Conservation (phyloP, 2,888 invertebrate species). For the Pyrrhia umbra region DNA sequence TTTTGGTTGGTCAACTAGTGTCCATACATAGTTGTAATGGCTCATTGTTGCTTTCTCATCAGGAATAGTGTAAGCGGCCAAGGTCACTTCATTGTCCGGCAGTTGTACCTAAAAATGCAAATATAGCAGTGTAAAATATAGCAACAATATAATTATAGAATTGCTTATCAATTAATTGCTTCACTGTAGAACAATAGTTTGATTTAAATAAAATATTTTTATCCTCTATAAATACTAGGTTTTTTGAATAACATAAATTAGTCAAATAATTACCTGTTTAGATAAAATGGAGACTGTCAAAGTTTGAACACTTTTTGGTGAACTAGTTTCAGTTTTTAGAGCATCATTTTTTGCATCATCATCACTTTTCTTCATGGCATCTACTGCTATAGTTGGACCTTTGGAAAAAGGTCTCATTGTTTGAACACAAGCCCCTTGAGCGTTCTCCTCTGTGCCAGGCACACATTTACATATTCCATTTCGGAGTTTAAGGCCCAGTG, state of each 20-base stretch:
- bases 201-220: background rate
- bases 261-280: constrained; percentile 90
- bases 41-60: constrained; percentile 92
- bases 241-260: background rate
- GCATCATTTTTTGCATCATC: constrained; percentile 74
- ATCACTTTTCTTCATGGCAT: constrained; percentile 78
- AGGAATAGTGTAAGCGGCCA: constrained; percentile 95
- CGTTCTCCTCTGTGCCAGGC: constrained; percentile 89
- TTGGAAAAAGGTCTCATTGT: constrained; percentile 81
- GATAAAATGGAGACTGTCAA: constrained; percentile 94
- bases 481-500: constrained; percentile 87
- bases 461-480: constrained; percentile 94
- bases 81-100: constrained; percentile 95
- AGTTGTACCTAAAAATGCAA: constrained; percentile 84
- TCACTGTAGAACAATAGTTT: background rate
- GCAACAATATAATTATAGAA: background rate
- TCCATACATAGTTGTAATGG: constrained; percentile 97
- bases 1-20: constrained; percentile 95
- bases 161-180: background rate
- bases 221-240: background rate
- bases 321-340: constrained; percentile 78
- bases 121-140: background rate
- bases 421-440: constrained; percentile 81
- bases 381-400: constrained; percentile 79
- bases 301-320: constrained; percentile 90